phyloP scores from a whole-genome alignment of 2,888 invertebrate species.

The Conchocele bisecta region DNA sequence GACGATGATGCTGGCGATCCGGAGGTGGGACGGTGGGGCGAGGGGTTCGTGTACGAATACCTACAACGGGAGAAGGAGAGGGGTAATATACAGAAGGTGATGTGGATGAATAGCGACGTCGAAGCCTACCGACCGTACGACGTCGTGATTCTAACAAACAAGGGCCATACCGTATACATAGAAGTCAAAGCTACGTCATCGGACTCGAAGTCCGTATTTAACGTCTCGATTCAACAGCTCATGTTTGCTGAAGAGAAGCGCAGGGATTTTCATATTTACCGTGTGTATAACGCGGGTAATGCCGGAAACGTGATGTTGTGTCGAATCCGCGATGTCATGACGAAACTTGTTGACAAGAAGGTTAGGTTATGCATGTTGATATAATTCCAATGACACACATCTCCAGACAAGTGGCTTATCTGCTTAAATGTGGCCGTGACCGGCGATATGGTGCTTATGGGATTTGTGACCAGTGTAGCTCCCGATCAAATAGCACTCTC shows the following conservation, averaged over 20 bases:
- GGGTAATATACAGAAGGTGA: constrained; percentile 63
- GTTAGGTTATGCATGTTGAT: constrained; percentile 75
- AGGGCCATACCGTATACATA: constrained; percentile 50
- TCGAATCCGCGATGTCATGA: constrained; percentile 73
- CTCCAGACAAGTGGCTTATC: too few relatives aligned
- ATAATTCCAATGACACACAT: too few relatives aligned
- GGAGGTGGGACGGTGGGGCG: constrained; percentile 79
- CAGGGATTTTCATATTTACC: constrained; percentile 76
- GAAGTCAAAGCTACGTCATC: constrained; percentile 73
- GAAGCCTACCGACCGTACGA: constrained; percentile 77
- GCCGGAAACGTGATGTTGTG: constrained; percentile 67
- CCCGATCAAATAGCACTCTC: too few relatives aligned
- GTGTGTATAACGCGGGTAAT: constrained; percentile 79
- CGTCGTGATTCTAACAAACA: constrained; percentile 68
- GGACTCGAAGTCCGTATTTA: constrained; percentile 75
- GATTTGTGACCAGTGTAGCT: too few relatives aligned
- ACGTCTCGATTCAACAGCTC: constrained; percentile 77
- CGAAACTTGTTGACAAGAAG: constrained; percentile 69
- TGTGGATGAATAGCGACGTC: constrained; percentile 70
- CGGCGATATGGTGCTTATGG: too few relatives aligned
- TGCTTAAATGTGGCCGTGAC: too few relatives aligned
- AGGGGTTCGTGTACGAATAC: constrained; percentile 75
- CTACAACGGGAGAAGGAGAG: constrained; percentile 64
- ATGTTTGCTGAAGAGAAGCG: constrained; percentile 74
- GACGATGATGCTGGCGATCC: constrained; percentile 42